Evolutionary conservation across 2,888 invertebrate genomes (phyloP), one percentile per base, ranked within the genome.

Genomic region (Ophioninae sp.): DNA sequence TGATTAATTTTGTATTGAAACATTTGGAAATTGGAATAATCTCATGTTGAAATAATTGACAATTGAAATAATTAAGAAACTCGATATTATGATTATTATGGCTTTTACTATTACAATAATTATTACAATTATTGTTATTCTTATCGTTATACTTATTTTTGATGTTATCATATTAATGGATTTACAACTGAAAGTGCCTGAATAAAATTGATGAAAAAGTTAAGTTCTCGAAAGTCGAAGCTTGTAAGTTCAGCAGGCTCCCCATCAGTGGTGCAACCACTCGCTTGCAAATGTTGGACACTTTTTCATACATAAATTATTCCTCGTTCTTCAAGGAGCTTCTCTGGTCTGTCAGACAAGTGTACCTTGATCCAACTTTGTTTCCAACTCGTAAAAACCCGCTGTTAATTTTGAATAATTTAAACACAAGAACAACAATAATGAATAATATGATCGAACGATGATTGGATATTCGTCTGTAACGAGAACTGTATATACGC

Each of bases 401-500:
- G 6, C 17, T 17, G 50, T 50, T 50, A 50, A 50, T 50, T 50
- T 50, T 17, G 50, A 50, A 50, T 13, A 50, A 50, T 17, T 50
- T 50, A 17, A 50, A 50, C 13, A 50, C 17, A 6, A 17, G 17
- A 17, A 50, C 50, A 50, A 50, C 50, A 13, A 17, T 50, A 50
- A 50, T 50, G 3, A 50, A 50, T 50, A 41, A 39, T 21, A 13
- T 41, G 17, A 61, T 30, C 20, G 56, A 75, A 39, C 7, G 39
- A 13, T 41, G 17, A 61, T 30, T 37, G 56, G 65, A 39, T 13
- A 56, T 20, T 65, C 1, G 41, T 61, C 30, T 6, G 37, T 56
- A 13, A 68, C 17, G 41, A 23, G 44, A 44, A 65, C 74, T 82
- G 69, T 79, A 70, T 62, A 79, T 82, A 79, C 13, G 50, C 57